Percentiles rank a stretch among this genome's conserved stretches.
These are phyloP conservation scores for Limnephilus marmoratus DNA, from an alignment of 2,888 invertebrate species.

Conservation along the genomic window DNA sequence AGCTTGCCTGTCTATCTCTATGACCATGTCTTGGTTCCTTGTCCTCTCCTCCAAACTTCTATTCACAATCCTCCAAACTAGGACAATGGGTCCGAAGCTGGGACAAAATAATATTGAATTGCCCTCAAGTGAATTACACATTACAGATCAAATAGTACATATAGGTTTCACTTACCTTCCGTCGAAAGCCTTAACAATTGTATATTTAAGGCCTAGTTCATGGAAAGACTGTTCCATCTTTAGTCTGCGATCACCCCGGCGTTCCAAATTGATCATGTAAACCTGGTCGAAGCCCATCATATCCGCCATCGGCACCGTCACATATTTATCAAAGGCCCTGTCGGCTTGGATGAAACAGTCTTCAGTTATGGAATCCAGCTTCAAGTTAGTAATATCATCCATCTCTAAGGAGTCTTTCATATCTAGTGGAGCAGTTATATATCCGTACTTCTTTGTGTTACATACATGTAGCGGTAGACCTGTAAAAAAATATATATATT, in stretches of 20 bases:
- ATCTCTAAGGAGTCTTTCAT: constrained; percentile 79
- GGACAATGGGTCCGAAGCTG: too few relatives aligned
- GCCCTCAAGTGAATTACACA: too few relatives aligned
- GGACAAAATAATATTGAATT: too few relatives aligned
- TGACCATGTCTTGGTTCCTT: too few relatives aligned
- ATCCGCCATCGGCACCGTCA: constrained; percentile 75
- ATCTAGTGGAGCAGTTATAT: constrained; percentile 88
- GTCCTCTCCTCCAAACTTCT: too few relatives aligned
- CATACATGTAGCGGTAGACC: constrained; percentile 84
- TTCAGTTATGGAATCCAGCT: constrained; percentile 84
- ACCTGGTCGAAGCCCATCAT: constrained; percentile 87
- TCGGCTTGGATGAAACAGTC: constrained; percentile 74
- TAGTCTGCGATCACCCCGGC: constrained; percentile 86
- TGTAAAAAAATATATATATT: constrained; percentile 67
- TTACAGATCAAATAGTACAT: too few relatives aligned
- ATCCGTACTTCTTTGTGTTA: constrained; percentile 90
- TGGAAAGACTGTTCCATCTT: constrained; percentile 90
- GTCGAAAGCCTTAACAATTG: constrained; percentile 90
- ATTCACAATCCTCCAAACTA: too few relatives aligned
- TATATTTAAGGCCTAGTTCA: constrained; percentile 88
- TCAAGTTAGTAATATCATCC: constrained; percentile 85
- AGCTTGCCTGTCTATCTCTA: too few relatives aligned
- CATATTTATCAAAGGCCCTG: constrained; percentile 70
- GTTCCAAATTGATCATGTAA: constrained; percentile 93
- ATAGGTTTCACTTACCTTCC: constrained; percentile 82